phyloP scores from a whole-genome alignment of 1,140 invertebrate genomes.

The Popillia japonica region DNA sequence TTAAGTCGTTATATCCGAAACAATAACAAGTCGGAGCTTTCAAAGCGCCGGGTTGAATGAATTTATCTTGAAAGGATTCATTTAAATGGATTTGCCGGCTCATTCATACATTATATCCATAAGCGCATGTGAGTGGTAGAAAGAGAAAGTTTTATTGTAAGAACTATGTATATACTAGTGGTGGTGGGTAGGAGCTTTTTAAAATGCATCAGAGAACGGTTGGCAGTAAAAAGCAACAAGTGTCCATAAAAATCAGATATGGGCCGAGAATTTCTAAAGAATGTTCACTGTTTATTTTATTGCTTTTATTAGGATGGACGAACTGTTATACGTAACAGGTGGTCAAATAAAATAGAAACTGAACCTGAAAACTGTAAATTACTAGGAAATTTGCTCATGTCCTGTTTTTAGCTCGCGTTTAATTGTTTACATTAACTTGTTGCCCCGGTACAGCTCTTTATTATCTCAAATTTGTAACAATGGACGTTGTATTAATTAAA shows the following conservation, averaged over 20 bases:
- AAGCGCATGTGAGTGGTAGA: slow-evolving; percentile 29
- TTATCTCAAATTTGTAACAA: background rate
- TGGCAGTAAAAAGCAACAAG: slow-evolving; percentile 52
- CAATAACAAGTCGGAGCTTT: slow-evolving; percentile 27
- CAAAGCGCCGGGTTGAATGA: slow-evolving; percentile 35
- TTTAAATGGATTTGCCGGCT: slow-evolving; percentile 32
- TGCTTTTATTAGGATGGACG: slow-evolving; percentile 54
- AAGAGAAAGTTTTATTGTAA: slow-evolving; percentile 32
- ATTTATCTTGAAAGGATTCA: slow-evolving; percentile 31
- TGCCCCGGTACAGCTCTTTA: background rate
- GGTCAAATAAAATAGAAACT: slow-evolving; percentile 54
- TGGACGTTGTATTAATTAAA: too few species aligned
- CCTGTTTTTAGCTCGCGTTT: background rate
- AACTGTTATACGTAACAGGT: slow-evolving; percentile 53
- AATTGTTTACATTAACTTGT: slow-evolving; percentile 2
- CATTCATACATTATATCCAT: slow-evolving; percentile 37
- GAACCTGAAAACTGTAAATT: slow-evolving; percentile 50
- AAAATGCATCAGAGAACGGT: slow-evolving; percentile 37
- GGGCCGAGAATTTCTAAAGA: slow-evolving; percentile 51
- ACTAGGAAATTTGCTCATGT: slow-evolving; percentile 42
- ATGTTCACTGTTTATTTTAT: slow-evolving; percentile 54
- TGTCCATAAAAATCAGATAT: slow-evolving; percentile 57
- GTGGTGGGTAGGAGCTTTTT: slow-evolving; percentile 31
- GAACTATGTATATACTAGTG: slow-evolving; percentile 24
- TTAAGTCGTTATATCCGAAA: slow-evolving; percentile 30